phyloP scores from a whole-genome alignment of 2,797 vertebrate species.

The Coluber constrictor region DNA sequence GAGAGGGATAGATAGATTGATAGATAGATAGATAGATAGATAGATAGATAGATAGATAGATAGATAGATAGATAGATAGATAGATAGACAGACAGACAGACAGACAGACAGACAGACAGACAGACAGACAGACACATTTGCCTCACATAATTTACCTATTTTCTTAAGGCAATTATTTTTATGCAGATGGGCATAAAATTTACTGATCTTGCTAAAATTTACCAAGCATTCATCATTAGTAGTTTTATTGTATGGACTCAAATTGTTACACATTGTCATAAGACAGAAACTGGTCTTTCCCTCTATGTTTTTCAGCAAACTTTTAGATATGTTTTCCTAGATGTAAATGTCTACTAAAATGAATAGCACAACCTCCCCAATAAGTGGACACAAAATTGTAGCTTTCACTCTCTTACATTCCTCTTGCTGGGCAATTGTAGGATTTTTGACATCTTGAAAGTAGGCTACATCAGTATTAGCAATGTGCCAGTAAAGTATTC shows the following conservation, averaged over 20 bases:
- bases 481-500: neutral
- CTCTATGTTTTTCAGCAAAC: neutral
- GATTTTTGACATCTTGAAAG: neutral
- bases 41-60: too few species aligned
- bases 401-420: neutral
- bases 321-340: neutral
- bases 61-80: too few species aligned
- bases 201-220: neutral
- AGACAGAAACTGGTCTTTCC: neutral
- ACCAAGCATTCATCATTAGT: neutral
- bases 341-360: neutral
- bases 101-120: too few species aligned
- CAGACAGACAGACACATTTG: neutral
- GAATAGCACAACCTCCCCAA: neutral
- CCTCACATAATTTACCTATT: neutral
- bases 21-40: too few species aligned
- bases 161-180: neutral
- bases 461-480: neutral
- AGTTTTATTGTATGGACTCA: slow-evolving; percentile 2
- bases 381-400: neutral
- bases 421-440: neutral
- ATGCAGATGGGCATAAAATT: neutral
- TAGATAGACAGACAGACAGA: too few species aligned
- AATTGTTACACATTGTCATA: neutral
- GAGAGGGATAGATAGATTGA: too few species aligned